Base-by-base conservation (phyloP, 92 coral and sea anemone genomes). In the Phymanthus crucifer region DNA sequence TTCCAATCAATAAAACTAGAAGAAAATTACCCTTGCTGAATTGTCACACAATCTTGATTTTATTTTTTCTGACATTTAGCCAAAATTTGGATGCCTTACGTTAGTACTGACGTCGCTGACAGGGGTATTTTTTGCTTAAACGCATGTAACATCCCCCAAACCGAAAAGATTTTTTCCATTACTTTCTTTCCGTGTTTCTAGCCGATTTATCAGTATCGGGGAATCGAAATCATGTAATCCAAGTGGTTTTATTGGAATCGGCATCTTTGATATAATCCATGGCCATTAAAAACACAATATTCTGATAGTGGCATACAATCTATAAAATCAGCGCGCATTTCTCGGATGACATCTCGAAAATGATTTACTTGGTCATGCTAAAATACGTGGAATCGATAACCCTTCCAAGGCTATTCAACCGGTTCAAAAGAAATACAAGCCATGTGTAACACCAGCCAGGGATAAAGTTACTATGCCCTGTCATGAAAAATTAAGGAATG, bases 71-170 rank as follows among this genome's bases (percentile, higher is more conserved):
- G 68, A 26, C 68, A 61, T 61, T 61, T 61, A 14, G 36, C 68
- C 68, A 61, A 61, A 18, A 61, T 61, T 27, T 61, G 68, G 29
- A 54, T 19, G 64, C 27, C n/a, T 27, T 27, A 26, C 16, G 68
- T 2, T 24, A 29, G 1, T 61, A 61, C 68, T 61, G 68, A 61
- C 68, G n/a, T n/a, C n/a, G 29, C 68, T 61, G 68, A 61, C 26
- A 61, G n/a, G 26, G 16, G 68, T 61, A 61, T 61, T 61, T n/a
- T 61, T 61, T 61, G 68, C 68, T 61, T 61, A 61, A 61, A 61
- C 68, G 68, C 68, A 61, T 61, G 68, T 24, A 27, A 61, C 9
- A 24, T 6, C 17, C 17, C 14, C 32, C 29, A 61, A 54, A 19
- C 27, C 26, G 10, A 54, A 24, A 61, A 23, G 27, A 61, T 24